Evolutionary conservation across 2,888 invertebrate species (phyloP).

Genomic region (Tetanocera ferruginea): DNA sequence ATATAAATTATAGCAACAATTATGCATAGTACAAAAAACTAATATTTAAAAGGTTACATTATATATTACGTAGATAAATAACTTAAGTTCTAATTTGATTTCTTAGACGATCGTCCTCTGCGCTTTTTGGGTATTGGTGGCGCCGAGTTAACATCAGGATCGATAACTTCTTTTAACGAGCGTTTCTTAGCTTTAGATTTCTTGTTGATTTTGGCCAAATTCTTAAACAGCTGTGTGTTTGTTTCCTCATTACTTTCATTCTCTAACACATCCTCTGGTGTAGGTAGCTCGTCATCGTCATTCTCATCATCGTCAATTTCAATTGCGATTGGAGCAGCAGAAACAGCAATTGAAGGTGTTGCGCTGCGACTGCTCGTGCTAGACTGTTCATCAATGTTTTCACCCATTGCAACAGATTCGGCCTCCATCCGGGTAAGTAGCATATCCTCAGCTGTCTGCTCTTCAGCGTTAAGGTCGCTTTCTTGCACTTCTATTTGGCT

Average conservation of each 20-base stretch:
- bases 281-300: slow-evolving; percentile 28
- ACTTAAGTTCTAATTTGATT: slow-evolving; percentile 42
- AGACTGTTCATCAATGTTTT: not conserved
- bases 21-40: not conserved
- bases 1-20: slow-evolving; percentile 1
- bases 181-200: slow-evolving; percentile 54
- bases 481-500: slow-evolving; percentile 57
- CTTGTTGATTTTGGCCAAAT: slow-evolving; percentile 58
- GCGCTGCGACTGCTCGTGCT: not conserved
- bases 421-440: slow-evolving; percentile 51
- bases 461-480: slow-evolving; percentile 45
- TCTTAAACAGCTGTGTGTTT: slow-evolving; percentile 56
- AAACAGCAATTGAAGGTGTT: slow-evolving; percentile 1
- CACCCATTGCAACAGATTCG: slow-evolving; percentile 39
- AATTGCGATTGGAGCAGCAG: not conserved
- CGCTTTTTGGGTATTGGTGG: slow-evolving; percentile 49
- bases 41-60: not conserved
- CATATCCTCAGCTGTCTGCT: slow-evolving; percentile 50
- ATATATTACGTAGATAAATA: not conserved
- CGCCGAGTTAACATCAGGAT: slow-evolving; percentile 45
- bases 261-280: slow-evolving; percentile 50
- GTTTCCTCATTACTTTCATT: slow-evolving; percentile 55
- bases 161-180: slow-evolving; percentile 46
- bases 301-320: slow-evolving; percentile 44
- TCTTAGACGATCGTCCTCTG: slow-evolving; percentile 47